Evolutionary conservation across 2,888 invertebrate genomes (phyloP), one percentile per base, ranked within the genome.

Genomic region (Cremastinae sp.): DNA sequence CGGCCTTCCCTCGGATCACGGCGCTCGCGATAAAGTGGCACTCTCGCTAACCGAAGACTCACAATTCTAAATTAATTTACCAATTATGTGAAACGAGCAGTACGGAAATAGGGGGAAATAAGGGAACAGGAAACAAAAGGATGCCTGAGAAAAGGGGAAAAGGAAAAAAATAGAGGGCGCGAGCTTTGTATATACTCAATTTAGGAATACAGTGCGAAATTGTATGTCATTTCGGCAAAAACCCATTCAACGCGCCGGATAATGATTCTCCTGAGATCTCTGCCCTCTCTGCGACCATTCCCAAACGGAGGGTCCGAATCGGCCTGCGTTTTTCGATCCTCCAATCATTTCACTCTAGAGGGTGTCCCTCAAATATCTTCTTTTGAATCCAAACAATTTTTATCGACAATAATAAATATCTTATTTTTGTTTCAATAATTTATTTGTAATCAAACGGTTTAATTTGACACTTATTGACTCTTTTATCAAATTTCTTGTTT

Each of bases 181-280:
- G 38, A 41, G 20, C 28, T 2, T 16, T 16, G 14, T 59, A 81
- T 80, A 75, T 81, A 78, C 54, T 80, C 71, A 78, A 69, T 73
- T 74, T 62, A 49, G 58, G 62, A 79, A 74, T 77, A 61, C 53
- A 36, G 20, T 70, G 59, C 53, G 74, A 80, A 81, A 81, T 81
- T 81, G 79, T 78, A 81, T 86, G 82, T 85, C 84, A 86, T 86
- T 86, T 85, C 66, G 65, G 76, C 80, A 62, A 77, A 84, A 74
- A 77, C 53, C 64, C 73, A 74, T 79, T 65, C 66, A 62, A 75
- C 64, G 62, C 28, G 28, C 43, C 47, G 54, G 41, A 59, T 75
- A 78, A 80, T 77, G 68, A 71, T 71, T 77, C 77, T 75, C 20
- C 75, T 53, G 45, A 22, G 64, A 64, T 53, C 58, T 49, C n/a